Percentiles rank a stretch among this genome's conserved stretches.
These are phyloP conservation scores for Isichthys henryi DNA, from an alignment of 2,113 vertebrate species.

Conservation along the genomic window DNA sequence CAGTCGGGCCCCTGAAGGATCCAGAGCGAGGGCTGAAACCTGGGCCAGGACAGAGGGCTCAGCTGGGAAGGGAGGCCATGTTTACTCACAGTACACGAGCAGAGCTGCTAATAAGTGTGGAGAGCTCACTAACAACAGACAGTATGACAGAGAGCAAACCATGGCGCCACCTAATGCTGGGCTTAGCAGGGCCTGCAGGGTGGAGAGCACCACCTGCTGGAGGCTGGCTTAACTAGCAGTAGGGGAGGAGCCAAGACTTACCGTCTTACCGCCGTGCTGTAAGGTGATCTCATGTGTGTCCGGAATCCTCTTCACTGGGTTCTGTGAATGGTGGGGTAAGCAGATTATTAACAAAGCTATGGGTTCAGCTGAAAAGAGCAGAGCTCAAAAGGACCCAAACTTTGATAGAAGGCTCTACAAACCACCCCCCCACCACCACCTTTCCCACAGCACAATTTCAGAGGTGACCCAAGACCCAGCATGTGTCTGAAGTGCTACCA, in stretches of 20 bases:
- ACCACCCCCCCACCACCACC: neutral
- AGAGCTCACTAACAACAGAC: neutral
- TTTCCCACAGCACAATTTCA: neutral
- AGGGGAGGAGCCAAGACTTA: constrained; percentile 49
- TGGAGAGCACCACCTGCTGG: neutral
- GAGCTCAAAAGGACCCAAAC: neutral
- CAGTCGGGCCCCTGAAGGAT: constrained; percentile 91
- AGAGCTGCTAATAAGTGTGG: neutral
- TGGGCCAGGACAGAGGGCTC: constrained; percentile 33
- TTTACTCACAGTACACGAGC: neutral
- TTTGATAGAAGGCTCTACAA: neutral
- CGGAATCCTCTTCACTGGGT: constrained; percentile 85
- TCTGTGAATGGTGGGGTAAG: constrained; percentile 49
- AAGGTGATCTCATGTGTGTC: constrained; percentile 93
- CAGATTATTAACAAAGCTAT: neutral
- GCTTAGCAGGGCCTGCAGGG: neutral
- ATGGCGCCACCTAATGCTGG: neutral
- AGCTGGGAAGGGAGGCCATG: neutral
- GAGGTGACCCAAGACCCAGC: neutral
- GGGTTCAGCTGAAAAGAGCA: neutral
- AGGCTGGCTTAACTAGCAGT: neutral
- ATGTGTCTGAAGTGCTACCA: neutral
- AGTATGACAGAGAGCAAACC: neutral
- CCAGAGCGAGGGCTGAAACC: constrained; percentile 88
- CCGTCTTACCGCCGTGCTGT: constrained; percentile 82